These are phyloP conservation scores for Deroplatys truncata DNA, from an alignment of 2,888 invertebrate genomes.

Conservation along the genomic window DNA sequence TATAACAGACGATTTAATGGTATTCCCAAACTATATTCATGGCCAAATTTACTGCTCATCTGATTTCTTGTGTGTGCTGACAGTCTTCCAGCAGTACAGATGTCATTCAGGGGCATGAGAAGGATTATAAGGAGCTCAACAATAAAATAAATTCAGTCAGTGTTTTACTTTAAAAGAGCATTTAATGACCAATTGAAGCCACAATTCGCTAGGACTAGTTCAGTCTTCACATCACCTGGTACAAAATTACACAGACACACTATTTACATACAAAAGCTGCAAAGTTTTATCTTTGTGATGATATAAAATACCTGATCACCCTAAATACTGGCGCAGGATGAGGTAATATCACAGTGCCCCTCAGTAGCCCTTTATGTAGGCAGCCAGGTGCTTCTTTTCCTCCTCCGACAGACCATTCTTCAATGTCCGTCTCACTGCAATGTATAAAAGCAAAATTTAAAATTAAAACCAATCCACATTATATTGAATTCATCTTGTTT, in stretches of 20 bases:
- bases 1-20: too few relatives aligned
- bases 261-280: background rate
- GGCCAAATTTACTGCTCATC: too few relatives aligned
- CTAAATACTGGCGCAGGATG: slow-evolving; percentile 11
- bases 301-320: background rate
- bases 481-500: background rate
- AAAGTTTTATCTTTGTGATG: background rate
- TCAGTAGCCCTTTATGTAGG: slow-evolving; percentile 69
- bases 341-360: background rate
- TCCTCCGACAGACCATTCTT: slow-evolving; percentile 78
- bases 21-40: too few relatives aligned
- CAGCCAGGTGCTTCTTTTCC: slow-evolving; percentile 72
- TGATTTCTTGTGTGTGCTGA: too few relatives aligned
- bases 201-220: background rate
- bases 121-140: too few relatives aligned
- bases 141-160: background rate
- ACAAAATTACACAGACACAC: background rate
- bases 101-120: too few relatives aligned
- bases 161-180: background rate
- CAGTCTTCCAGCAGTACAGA: too few relatives aligned
- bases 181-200: background rate
- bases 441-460: slow-evolving; percentile 3
- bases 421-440: slow-evolving; percentile 74
- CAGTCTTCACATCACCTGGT: background rate
- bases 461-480: background rate